Base-by-base conservation (phyloP, 2,113 vertebrate genomes). In the Poeciliopsis prolifica region DNA sequence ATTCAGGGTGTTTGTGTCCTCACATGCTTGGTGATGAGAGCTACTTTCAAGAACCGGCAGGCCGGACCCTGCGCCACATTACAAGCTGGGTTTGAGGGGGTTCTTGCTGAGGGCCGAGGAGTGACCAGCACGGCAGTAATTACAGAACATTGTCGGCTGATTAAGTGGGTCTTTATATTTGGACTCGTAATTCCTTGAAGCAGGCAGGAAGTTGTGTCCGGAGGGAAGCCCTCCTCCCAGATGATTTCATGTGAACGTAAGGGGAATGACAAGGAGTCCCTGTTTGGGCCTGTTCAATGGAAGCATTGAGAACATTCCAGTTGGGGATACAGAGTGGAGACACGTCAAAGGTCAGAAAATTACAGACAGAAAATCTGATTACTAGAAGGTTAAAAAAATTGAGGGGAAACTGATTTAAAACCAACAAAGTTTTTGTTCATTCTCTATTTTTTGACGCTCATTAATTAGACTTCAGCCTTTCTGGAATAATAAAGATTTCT, bases 121-220 rank as follows among this genome's bases (percentile, higher is more conserved):
- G 72, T 86, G 81, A 80, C 74, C 64, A 72, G 75, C 75, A 77
- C 72, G 44, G 62, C 42, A 33, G 78, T 85, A 70, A 85, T 80
- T 83, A 72, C 72, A 28, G 71, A 74, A 79, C 51, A 74, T 83
- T 85, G 82, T 75, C 26, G 85, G 61, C 44, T 72, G 75, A 83
- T 83, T 81, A 83, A 88, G 82, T 72, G 78, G 75, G 68, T 68
- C 79, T 77, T 72, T 72, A 26, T 83, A 78, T 72, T 79, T 71
- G 72, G 80, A 61, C 69, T 67, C 40, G 69, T 70, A 68, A 87
- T 86, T 86, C 71, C 76, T 72, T 79, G 60, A 82, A 84, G 78
- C 81, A 79, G 77, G 74, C 83, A 83, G 88, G 86, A 90, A 87
- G 79, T 65, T 4, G 63, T 42, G 71, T 81, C 79, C 37, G 65